Evolutionary conservation across 1,140 invertebrate species (phyloP).

Genomic region (Euwallacea fornicatus): DNA sequence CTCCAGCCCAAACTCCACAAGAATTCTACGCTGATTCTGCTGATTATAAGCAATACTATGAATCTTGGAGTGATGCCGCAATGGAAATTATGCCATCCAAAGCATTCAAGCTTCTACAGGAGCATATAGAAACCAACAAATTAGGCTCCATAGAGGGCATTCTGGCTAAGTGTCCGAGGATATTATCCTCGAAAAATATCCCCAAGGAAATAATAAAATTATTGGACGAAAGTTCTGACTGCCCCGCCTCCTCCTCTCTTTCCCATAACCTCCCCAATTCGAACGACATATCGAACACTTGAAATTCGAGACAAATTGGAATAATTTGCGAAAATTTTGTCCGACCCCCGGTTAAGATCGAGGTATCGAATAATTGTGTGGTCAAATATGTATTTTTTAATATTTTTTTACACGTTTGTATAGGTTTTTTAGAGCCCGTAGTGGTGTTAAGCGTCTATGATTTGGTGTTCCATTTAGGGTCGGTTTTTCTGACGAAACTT

Average conservation of each 20-base stretch:
- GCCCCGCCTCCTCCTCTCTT: constrained; percentile 25
- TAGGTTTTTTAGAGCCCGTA: constrained; percentile 39
- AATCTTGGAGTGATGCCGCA: constrained; percentile 58
- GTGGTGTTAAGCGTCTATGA: constrained; percentile 35
- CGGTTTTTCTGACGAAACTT: too few relatives aligned
- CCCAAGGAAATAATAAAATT: constrained; percentile 53
- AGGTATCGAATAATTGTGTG: constrained; percentile 42
- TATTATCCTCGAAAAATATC: constrained; percentile 61
- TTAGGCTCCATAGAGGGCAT: constrained; percentile 49
- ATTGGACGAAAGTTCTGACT: constrained; percentile 40
- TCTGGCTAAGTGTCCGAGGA: constrained; percentile 58
- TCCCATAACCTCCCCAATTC: constrained; percentile 40
- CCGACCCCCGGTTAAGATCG: constrained; percentile 39
- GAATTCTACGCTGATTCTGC: constrained; percentile 52
- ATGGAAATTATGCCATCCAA: constrained; percentile 59
- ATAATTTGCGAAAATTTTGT: constrained; percentile 41
- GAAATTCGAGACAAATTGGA: constrained; percentile 43
- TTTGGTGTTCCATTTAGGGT: too few relatives aligned
- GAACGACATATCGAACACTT: constrained; percentile 48
- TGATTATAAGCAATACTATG: constrained; percentile 63
- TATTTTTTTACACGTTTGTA: constrained; percentile 34
- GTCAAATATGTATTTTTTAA: constrained; percentile 33
- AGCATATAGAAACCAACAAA: constrained; percentile 48
- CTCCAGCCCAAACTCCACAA: constrained; percentile 53
- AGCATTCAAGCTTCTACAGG: constrained; percentile 56